Conservation (phyloP, 2,797 vertebrate genomes). For the Eulemur albifrons region DNA sequence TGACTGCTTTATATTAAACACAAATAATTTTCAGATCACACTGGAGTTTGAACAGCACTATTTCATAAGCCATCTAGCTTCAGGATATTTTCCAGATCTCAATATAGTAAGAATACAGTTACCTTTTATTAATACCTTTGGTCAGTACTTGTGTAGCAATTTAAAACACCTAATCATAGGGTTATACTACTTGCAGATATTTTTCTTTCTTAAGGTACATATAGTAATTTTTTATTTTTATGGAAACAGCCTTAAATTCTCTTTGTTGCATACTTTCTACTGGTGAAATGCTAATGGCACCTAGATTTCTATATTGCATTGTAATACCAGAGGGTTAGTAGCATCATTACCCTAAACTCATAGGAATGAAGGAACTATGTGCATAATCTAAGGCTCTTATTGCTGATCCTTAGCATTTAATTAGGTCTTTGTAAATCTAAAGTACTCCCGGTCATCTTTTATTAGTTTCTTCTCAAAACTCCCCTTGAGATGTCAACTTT, state of each 20-base stretch:
- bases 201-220: background rate
- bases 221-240: background rate
- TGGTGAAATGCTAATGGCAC: background rate
- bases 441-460: slow-evolving; percentile 40
- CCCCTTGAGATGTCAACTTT: slow-evolving; percentile 42
- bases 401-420: slow-evolving; percentile 59
- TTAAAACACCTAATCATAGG: background rate
- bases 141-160: background rate
- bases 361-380: background rate
- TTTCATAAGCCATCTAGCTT: background rate
- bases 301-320: background rate
- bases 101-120: background rate
- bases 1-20: background rate
- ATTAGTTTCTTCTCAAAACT: slow-evolving; percentile 47
- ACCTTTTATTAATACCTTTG: background rate
- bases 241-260: background rate
- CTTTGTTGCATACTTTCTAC: background rate
- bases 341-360: background rate
- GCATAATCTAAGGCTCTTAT: slow-evolving; percentile 29
- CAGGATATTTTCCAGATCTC: background rate
- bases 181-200: background rate
- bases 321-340: background rate
- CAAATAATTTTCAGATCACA: background rate
- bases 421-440: slow-evolving; percentile 61
- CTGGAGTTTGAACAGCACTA: background rate